These are phyloP conservation scores for Protomyctophum bolini DNA, from an alignment of 2,113 vertebrate species.

Conservation along the genomic window DNA sequence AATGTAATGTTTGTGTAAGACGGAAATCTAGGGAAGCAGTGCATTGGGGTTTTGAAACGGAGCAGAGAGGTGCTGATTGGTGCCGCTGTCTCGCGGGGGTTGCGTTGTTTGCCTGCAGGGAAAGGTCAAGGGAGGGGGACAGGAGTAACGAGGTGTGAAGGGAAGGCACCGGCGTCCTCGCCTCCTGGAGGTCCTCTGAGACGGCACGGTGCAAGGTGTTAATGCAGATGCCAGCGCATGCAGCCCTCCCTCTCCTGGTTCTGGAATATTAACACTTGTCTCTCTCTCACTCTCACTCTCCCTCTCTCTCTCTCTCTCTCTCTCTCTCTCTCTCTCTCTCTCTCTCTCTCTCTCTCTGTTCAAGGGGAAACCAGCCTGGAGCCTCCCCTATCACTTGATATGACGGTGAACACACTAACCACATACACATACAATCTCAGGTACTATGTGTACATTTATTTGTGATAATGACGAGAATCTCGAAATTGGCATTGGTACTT, in stretches of 20 bases:
- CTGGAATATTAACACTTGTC: conserved; percentile 58
- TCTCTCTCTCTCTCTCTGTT: no score
- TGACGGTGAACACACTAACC: conserved; percentile 52
- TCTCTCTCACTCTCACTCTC: no score
- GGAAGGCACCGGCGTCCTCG: conserved; percentile 62
- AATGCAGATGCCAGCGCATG: conserved; percentile 61
- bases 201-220: conserved; percentile 58
- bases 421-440: neutral
- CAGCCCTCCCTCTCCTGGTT: conserved; percentile 38
- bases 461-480: no score
- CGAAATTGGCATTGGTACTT: no score
- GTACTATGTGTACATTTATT: no score
- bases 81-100: conserved; percentile 50
- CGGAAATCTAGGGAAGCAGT: conserved; percentile 13
- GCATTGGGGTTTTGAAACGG: conserved; percentile 20
- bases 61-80: conserved; percentile 55
- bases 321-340: no score
- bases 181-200: conserved; percentile 53
- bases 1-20: no score
- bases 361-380: conserved; percentile 39
- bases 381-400: conserved; percentile 44
- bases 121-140: conserved; percentile 67
- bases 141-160: conserved; percentile 75
- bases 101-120: conserved; percentile 59
- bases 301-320: no score